Conservation (phyloP, 2,888 invertebrate genomes). For the Euzetes globulus region DNA sequence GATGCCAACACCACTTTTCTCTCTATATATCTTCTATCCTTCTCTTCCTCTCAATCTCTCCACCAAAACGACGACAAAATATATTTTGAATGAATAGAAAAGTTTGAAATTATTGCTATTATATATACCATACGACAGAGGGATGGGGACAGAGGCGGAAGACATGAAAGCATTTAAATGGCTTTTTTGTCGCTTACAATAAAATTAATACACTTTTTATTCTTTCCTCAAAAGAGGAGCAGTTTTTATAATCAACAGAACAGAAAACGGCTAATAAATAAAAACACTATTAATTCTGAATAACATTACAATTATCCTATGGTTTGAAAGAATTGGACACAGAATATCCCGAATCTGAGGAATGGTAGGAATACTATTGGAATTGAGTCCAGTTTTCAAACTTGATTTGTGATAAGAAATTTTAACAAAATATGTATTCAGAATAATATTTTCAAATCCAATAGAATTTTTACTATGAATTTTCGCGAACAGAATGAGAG, state of each 20-base stretch:
- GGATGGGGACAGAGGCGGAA: background rate
- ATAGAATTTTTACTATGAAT: too few species aligned
- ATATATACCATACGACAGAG: background rate
- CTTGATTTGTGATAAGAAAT: too few species aligned
- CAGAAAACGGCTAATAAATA: background rate
- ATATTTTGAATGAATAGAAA: background rate
- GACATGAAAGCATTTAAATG: slow-evolving; percentile 12
- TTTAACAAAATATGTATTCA: too few species aligned
- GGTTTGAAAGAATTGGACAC: background rate
- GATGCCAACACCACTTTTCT: slow-evolving; percentile 12
- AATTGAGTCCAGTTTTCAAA: too few species aligned
- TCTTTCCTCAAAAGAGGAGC: background rate
- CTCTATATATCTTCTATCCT: background rate
- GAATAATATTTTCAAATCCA: too few species aligned
- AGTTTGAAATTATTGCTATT: background rate
- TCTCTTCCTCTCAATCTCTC: background rate
- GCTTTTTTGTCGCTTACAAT: slow-evolving; percentile 8
- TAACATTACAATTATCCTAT: background rate
- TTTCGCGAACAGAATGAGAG: too few species aligned
- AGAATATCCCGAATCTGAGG: background rate
- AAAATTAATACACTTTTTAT: slow-evolving; percentile 11
- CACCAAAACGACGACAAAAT: background rate
- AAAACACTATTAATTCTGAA: background rate
- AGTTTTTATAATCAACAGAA: background rate
- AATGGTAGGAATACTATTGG: too few species aligned